A percentile compares a stretch with the other conserved stretches of the same genome.
Conservation (phyloP, 2,888 invertebrate species). For the Bellardia pandia region DNA sequence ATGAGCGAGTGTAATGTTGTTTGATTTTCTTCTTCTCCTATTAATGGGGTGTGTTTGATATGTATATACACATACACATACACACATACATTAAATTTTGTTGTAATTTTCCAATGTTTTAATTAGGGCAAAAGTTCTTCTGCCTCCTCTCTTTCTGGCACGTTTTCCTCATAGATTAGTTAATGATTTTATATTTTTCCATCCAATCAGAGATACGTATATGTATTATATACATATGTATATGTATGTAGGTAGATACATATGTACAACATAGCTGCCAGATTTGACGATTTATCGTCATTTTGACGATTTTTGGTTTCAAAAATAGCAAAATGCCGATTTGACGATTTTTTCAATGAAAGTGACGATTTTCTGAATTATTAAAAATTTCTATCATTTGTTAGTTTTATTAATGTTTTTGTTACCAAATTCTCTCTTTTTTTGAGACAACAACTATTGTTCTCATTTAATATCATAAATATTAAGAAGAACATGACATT, state of each 20-base stretch:
- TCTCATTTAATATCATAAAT: too few species aligned
- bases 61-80: conserved; percentile 6
- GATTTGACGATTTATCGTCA: too few species aligned
- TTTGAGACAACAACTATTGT: too few species aligned
- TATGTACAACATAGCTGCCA: too few species aligned
- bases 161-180: conserved; percentile 36
- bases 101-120: conserved; percentile 57
- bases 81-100: not conserved
- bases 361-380: too few species aligned
- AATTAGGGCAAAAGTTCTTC: conserved; percentile 57
- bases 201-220: conserved; percentile 61
- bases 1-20: conserved; percentile 1
- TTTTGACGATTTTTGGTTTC: too few species aligned
- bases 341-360: too few species aligned
- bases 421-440: too few species aligned
- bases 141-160: conserved; percentile 25
- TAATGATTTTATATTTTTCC: conserved; percentile 62
- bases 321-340: too few species aligned
- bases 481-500: too few species aligned
- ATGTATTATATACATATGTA: not conserved
- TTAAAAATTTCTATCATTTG: too few species aligned
- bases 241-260: not conserved
- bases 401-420: too few species aligned
- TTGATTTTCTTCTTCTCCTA: conserved; percentile 47
- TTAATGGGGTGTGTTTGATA: conserved; percentile 66